Base-by-base conservation (phyloP, 2,113 vertebrate species). In the Paradoxurus hermaphroditus region DNA sequence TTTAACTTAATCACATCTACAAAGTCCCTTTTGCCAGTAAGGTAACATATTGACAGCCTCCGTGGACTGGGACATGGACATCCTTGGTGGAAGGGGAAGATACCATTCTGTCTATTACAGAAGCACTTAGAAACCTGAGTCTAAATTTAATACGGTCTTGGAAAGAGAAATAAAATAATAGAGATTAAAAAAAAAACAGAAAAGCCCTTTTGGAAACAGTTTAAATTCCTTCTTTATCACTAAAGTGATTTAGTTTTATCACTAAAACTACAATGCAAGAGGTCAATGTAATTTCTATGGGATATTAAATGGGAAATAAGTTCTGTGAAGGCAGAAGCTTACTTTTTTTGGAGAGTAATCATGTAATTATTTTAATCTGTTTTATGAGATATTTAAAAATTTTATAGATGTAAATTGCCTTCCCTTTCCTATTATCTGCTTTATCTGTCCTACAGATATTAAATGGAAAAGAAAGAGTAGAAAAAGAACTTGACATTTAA, bases 161-260 rank as follows among this genome's bases (percentile, higher is more conserved):
- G 3, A 27, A 53, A 75, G 8, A 96, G 62, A 86, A 34, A 96
- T 44, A 86, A 34, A 68, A 9, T 36, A 65, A 85, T 44, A 90
- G 34, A 73, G 12, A 89, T 65, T 5, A 67, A 49, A 65, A 59
- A 53, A 51, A 65, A 51, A 51, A 56, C 2, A 59, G 8, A 95
- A 85, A 86, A 23, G 27, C 8, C 15, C 4, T 36, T 91, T 92
- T 75, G 12, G 19, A 86, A 94, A 78, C 19, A 56, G 4, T 92
- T 92, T 86, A 77, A 39, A 18, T 84, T 91, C 31, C 5, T 82
- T 93, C 19, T 3, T 94, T 96, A 94, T 70, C 31, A 39, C 44
- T 78, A 29, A 94, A 92, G n/a, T n/a, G n/a, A n/a, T n/a, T n/a
- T n/a, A n/a, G n/a, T n/a, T 3, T 94, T 96, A 94, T 70, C 31